A percentile compares a stretch with the other conserved stretches of the same genome.
Evolutionary conservation across 2,797 vertebrate genomes (phyloP).

Genomic region (Craterocephalus amniculus): DNA sequence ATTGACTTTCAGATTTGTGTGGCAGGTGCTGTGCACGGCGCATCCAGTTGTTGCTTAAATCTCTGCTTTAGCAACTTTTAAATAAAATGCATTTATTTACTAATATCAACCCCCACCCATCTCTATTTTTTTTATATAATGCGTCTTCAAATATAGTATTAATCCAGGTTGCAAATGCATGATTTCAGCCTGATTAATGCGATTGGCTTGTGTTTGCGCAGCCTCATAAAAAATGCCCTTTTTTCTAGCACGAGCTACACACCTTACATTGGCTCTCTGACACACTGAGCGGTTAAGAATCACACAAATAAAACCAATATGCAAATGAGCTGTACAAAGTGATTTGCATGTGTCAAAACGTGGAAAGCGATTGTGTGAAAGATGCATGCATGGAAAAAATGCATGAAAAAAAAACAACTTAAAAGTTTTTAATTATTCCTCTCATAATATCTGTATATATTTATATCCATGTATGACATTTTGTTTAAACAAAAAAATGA

Average conservation of each 20-base stretch:
- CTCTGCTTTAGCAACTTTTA: background rate
- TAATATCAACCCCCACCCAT: background rate
- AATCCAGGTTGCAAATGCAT: conserved; percentile 46
- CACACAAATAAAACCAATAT: conserved; percentile 64
- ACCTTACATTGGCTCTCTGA: conserved; percentile 42
- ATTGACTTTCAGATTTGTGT: conserved; percentile 12
- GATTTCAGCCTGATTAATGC: conserved; percentile 68
- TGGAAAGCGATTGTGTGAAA: conserved; percentile 36
- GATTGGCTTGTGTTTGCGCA: conserved; percentile 60
- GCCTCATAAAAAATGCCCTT: conserved; percentile 77
- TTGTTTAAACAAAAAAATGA: background rate
- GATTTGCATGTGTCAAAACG: conserved; percentile 76
- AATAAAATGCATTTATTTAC: conserved; percentile 18
- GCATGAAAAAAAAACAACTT: background rate
- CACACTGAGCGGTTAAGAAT: conserved; percentile 41
- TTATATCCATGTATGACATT: background rate
- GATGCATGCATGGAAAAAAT: conserved; percentile 23
- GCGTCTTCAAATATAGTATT: background rate
- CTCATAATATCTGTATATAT: background rate
- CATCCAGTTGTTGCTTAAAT: background rate
- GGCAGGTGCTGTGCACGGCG: conserved; percentile 37
- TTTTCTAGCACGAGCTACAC: conserved; percentile 56
- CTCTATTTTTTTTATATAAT: conserved; percentile 14
- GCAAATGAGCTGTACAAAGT: conserved; percentile 63
- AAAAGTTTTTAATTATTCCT: background rate